Evolutionary conservation across 2,113 vertebrate species (phyloP), one percentile per base, ranked within the genome.

Genomic region (Aramus guarauna): DNA sequence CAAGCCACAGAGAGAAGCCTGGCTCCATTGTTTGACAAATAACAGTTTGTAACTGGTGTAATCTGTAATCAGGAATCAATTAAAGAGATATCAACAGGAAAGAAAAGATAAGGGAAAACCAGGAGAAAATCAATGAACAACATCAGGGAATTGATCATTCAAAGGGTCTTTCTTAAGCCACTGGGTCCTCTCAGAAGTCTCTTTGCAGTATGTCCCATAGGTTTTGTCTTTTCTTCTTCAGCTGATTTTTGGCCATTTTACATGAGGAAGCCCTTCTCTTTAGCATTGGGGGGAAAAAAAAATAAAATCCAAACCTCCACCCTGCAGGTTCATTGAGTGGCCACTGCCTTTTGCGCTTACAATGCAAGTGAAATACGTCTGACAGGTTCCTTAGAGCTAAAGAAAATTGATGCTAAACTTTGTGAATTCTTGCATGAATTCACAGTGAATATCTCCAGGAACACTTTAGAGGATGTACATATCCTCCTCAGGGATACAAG

Each of bases 31-130:
- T 92, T 53, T 96, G 94, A 97, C 95, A 97, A 95, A 95, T 56
- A 90, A 92, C 81, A 89, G 77, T 96, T 91, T 94, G 93, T 84
- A 96, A 90, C 84, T 39, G 52, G 89, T 94, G 95, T 95, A 96
- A 96, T 94, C 95, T 96, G 96, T 90, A 97, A 96, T 94, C 94
- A 97, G 74, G 59, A 94, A 96, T 97, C 96, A 97, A 93, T 98
- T 92, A 97, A 91, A 93, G 76, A 77, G 68, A 93, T 95, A 96
- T 88, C 71, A 77, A 96, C 71, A 96, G 94, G 81, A 82, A 96
- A 95, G 59, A 66, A 90, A 94, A 90, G 95, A 94, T 88, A 95
- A 97, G 92, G 95, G 43, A 73, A 85, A 94, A 95, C 47, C 39
- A 91, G 80, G 77, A 69, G 71, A 89, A 96, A 97, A 97, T 95